A percentile compares a stretch with the other conserved stretches of the same genome.
Conservation (phyloP, 2,113 vertebrate genomes). For the Podiceps cristatus region DNA sequence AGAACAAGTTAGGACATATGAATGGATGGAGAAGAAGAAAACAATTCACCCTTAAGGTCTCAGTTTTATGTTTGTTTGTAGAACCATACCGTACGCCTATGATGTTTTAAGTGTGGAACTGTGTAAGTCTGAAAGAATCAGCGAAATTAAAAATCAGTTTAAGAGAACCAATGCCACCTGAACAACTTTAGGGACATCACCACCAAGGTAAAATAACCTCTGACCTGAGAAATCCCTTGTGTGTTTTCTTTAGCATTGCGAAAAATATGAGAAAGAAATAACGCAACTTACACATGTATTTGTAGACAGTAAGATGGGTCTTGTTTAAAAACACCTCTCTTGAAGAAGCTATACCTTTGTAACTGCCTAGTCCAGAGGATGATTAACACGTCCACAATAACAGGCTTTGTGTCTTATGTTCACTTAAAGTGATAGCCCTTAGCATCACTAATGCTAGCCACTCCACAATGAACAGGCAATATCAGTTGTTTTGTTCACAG, state of each 20-base stretch:
- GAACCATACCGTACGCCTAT: neutral
- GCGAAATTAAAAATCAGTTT: neutral
- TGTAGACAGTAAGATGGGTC: neutral
- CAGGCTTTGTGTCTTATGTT: neutral
- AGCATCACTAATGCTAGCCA: neutral
- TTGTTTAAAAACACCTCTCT: neutral
- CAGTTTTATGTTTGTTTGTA: neutral
- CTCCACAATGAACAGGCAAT: neutral
- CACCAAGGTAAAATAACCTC: neutral
- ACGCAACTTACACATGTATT: accelerated
- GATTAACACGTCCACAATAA: neutral
- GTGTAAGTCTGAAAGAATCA: neutral
- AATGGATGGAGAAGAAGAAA: neutral
- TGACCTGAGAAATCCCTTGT: neutral
- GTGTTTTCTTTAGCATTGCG: neutral
- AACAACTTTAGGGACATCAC: neutral
- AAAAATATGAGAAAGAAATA: neutral
- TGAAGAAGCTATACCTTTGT: neutral
- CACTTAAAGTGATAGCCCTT: neutral
- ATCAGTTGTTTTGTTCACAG: neutral
- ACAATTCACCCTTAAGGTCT: neutral
- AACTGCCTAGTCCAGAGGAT: neutral
- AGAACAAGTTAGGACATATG: neutral
- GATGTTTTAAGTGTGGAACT: neutral
- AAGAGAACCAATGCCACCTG: neutral